Base-by-base conservation (phyloP, 35 echinoderm and acorn worm genomes). In the Diadema setosum region DNA sequence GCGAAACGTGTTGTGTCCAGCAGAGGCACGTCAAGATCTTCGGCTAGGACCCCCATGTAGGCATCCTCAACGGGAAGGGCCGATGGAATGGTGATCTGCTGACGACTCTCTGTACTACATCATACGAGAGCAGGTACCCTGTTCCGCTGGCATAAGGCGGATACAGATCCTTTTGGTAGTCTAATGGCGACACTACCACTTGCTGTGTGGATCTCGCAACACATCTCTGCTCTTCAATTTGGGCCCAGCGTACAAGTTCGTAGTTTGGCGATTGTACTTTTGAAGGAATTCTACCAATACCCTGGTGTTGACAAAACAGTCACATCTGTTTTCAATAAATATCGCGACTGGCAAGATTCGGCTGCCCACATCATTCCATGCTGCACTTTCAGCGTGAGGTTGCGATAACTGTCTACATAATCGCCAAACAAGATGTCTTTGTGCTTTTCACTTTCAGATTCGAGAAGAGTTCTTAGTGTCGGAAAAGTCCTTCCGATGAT, bases 331-430 rank as follows among this genome's bases (percentile, higher is more conserved):
- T 99, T 99, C 18, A 99, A 75, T 5, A 95, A 31, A 45, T 83
- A 99, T 34, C 75, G 58, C 30, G 96, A 88, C 55, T 84, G 90
- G 74, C 96, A 99, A 58, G 87, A 65, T 18, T 86, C 75, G 36
- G 44, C 44, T 4, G 93, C 86, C 96, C 96, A 99, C 4, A 42
- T 83, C 4, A 99, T 45, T 29, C 92, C 96, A 63, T 90, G 89
- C 82, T 99, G 92, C 32, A 99, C 96, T 92, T 99, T 99, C 1
- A 92, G 25, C 16, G 96, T 95, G 56, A 92, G 65, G 84, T 99
- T 99, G 17, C 86, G 15, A 55, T 89, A 89, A 15, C 69, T 61
- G 58, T 99, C 96, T n/a, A 83, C 40, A 45, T 89, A 91, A 92
- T 92, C 84, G 39, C 86, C 92, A 29, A 92, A 81, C 29, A 99